Evolutionary conservation across 2,797 vertebrate species (phyloP).

Genomic region (Delichon dasypus): DNA sequence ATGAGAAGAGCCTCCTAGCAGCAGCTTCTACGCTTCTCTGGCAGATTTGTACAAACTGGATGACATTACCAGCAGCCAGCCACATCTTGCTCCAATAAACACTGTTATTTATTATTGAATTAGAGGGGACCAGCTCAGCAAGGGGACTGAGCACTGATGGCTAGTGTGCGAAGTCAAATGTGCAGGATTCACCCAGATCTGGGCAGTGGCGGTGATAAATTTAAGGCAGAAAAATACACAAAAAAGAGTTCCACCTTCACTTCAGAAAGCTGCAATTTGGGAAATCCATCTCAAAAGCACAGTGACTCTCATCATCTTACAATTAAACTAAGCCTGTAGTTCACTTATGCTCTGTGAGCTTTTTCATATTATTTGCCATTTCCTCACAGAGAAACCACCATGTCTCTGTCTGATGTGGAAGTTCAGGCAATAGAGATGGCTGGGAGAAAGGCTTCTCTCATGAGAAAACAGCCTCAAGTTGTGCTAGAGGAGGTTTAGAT

Average conservation of each 20-base stretch:
- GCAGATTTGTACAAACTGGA: conserved; percentile 33
- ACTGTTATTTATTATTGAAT: conserved; percentile 6
- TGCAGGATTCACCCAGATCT: not conserved
- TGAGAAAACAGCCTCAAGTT: not conserved
- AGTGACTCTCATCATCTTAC: not conserved
- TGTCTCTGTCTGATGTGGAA: not conserved
- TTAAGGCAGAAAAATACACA: not conserved
- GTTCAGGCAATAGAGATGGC: not conserved
- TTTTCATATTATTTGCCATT: not conserved
- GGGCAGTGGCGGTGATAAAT: not conserved
- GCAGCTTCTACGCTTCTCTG: not conserved
- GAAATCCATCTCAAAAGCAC: not conserved
- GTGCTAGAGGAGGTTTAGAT: not conserved
- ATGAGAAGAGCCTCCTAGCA: conserved; percentile 14
- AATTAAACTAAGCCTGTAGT: not conserved
- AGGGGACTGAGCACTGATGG: not conserved
- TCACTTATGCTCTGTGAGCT: not conserved
- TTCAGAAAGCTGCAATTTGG: not conserved
- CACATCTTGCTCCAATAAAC: conserved; percentile 43
- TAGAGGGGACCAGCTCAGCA: not conserved
- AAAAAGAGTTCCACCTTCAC: not conserved
- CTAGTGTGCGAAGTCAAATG: not conserved
- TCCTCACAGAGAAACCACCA: not conserved
- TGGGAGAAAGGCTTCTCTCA: not conserved
- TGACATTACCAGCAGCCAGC: conserved; percentile 43